Conservation (phyloP, 2,113 vertebrate species). For the Xyliphius kryptos region DNA sequence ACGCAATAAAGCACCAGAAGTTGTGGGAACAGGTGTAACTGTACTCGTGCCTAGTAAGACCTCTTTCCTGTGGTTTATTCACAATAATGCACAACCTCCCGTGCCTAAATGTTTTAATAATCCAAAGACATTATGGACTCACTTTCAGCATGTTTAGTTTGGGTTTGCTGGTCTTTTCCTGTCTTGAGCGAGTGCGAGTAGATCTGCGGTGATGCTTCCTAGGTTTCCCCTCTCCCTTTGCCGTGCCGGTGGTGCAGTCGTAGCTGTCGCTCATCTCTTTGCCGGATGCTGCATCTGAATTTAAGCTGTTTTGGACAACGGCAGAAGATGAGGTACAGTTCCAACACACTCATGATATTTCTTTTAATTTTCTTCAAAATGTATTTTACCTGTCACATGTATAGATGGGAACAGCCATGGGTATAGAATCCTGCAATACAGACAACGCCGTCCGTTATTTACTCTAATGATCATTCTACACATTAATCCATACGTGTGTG, state of each 20-base stretch:
- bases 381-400: slow-evolving; percentile 77
- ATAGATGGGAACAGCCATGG: slow-evolving; percentile 63
- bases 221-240: slow-evolving; percentile 80
- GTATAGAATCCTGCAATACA: slow-evolving; percentile 63
- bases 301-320: slow-evolving; percentile 54
- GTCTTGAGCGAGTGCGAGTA: slow-evolving; percentile 81
- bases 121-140: too few species aligned
- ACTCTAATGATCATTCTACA: too few species aligned
- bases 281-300: slow-evolving; percentile 79
- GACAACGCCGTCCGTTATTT: not conserved
- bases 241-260: slow-evolving; percentile 71
- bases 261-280: slow-evolving; percentile 90
- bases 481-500: too few species aligned
- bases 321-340: not conserved
- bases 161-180: slow-evolving; percentile 86
- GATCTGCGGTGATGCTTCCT: slow-evolving; percentile 91
- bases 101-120: too few species aligned
- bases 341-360: not conserved
- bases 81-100: too few species aligned
- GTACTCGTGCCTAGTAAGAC: too few species aligned
- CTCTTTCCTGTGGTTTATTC: too few species aligned
- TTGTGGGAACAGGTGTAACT: too few species aligned
- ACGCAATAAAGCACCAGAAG: too few species aligned
- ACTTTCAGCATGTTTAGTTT: slow-evolving; percentile 92
- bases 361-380: not conserved